Percentiles rank a stretch among this genome's conserved stretches.
These are phyloP conservation scores for Hirtodrosophila alboralis DNA, from an alignment of 2,888 invertebrate species.

Conservation along the genomic window DNA sequence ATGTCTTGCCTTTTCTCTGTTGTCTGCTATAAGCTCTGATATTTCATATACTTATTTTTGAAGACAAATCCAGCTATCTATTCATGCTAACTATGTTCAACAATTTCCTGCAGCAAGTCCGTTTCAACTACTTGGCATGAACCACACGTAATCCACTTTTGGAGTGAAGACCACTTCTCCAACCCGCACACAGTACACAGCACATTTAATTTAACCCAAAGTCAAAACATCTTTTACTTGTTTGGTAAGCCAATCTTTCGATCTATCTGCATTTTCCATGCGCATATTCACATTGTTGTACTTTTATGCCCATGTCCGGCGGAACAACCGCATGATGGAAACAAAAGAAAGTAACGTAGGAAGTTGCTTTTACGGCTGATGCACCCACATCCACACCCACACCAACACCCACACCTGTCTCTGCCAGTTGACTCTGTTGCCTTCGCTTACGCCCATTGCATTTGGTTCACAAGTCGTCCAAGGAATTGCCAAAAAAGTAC, in stretches of 20 bases:
- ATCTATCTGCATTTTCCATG: slow-evolving; percentile 54
- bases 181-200: background rate
- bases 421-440: slow-evolving; percentile 1
- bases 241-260: slow-evolving; percentile 37
- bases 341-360: slow-evolving; percentile 42
- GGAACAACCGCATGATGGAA: slow-evolving; percentile 32
- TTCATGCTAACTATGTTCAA: slow-evolving; percentile 45
- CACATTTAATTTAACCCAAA: slow-evolving; percentile 21
- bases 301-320: slow-evolving; percentile 53
- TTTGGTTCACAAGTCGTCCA: slow-evolving; percentile 15
- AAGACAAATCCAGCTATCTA: slow-evolving; percentile 5
- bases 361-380: slow-evolving; percentile 13
- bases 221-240: slow-evolving; percentile 26
- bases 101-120: slow-evolving; percentile 32
- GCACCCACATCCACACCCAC: no score
- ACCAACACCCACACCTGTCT: slow-evolving; percentile 7
- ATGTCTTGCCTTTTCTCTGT: no score
- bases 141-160: slow-evolving; percentile 35
- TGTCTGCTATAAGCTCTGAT: no score
- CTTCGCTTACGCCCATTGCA: slow-evolving; percentile 22
- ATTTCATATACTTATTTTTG: no score
- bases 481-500: slow-evolving; percentile 26
- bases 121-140: slow-evolving; percentile 20
- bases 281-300: slow-evolving; percentile 44
- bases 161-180: background rate